Evolutionary conservation across 2,113 vertebrate species (phyloP).

Genomic region (Camelus bactrianus): DNA sequence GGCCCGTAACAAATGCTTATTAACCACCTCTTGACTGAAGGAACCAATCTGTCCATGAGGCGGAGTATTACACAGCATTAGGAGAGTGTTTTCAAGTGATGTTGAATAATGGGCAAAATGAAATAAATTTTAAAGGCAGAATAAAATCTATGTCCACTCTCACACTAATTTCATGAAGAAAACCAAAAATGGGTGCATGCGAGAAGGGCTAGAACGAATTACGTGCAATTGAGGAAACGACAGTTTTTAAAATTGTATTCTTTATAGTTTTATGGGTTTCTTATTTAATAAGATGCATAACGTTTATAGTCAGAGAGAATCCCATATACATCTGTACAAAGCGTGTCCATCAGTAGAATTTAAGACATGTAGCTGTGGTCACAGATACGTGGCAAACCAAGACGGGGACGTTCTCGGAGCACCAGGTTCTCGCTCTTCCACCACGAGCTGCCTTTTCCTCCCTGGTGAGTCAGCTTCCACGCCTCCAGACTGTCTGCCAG

Average conservation of each 20-base stretch:
- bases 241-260: not conserved
- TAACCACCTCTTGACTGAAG: not conserved
- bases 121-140: not conserved
- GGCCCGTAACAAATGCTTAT: accelerated
- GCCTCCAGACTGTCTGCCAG: not conserved
- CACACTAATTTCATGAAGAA: not conserved
- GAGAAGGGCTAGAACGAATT: not conserved
- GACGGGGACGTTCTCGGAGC: not conserved
- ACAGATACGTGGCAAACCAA: not conserved
- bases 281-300: not conserved
- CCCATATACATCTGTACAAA: accelerated
- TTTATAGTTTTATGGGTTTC: not conserved
- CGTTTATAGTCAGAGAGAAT: not conserved
- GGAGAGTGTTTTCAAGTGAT: not conserved
- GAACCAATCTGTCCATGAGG: not conserved
- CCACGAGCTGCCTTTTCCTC: not conserved
- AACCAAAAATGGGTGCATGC: not conserved
- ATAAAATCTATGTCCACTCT: not conserved
- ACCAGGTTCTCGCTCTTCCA: not conserved
- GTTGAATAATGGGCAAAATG: not conserved
- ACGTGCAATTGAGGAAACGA: accelerated
- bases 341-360: accelerated
- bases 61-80: not conserved
- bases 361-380: no score
- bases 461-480: accelerated